These are phyloP conservation scores for Toxonevra muliebris DNA, from an alignment of 2,888 invertebrate species.

Conservation along the genomic window DNA sequence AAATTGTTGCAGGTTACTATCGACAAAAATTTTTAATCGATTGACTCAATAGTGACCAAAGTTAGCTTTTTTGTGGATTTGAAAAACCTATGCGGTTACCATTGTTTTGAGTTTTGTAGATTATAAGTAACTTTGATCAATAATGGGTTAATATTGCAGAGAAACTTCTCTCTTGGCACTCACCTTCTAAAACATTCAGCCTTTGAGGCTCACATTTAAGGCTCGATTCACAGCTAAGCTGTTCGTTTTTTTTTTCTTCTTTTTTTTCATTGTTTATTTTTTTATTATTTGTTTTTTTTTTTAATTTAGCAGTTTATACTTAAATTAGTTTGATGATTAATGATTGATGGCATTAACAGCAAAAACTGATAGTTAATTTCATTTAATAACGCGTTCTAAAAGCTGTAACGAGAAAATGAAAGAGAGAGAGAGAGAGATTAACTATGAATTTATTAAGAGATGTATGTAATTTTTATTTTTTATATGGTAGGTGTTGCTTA, in stretches of 20 bases:
- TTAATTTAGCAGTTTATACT: too few relatives aligned
- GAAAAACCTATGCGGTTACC: too few relatives aligned
- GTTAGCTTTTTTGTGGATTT: too few relatives aligned
- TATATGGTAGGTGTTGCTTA: too few relatives aligned
- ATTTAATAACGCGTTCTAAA: slow-evolving; percentile 46
- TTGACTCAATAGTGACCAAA: too few relatives aligned
- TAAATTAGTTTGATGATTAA: neutral
- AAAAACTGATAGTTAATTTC: slow-evolving; percentile 40
- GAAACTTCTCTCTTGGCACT: neutral
- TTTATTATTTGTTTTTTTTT: neutral
- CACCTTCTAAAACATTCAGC: slow-evolving; percentile 1
- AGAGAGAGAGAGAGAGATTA: too few relatives aligned
- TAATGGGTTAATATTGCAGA: too few relatives aligned
- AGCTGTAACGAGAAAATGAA: slow-evolving; percentile 34
- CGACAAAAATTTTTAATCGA: too few relatives aligned
- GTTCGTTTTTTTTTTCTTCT: slow-evolving; percentile 12
- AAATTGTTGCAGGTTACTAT: neutral
- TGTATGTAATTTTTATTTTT: too few relatives aligned
- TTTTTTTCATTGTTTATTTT: neutral
- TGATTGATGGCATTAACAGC: slow-evolving; percentile 34
- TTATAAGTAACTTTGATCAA: neutral
- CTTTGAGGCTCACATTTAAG: slow-evolving; percentile 1
- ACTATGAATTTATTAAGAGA: too few relatives aligned
- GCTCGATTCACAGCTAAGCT: slow-evolving; percentile 28
- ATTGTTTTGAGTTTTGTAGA: neutral